Conservation (phyloP, 2,888 invertebrate species). For the Nebria brevicollis region DNA sequence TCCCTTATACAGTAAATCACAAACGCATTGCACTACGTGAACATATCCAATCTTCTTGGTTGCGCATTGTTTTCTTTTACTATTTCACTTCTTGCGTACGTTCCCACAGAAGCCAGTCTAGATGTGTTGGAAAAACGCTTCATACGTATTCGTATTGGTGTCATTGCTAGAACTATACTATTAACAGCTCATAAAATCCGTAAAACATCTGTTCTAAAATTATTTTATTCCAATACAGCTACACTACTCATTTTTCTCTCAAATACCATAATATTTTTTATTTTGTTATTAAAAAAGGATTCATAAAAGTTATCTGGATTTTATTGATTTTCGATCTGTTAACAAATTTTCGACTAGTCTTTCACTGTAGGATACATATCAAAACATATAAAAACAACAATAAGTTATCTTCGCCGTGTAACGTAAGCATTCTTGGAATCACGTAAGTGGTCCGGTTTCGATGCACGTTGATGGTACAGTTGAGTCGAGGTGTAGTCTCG, state of each 20-base stretch:
- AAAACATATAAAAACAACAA: too few relatives aligned
- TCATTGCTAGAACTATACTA: background rate
- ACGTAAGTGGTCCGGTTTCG: background rate
- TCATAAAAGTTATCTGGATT: too few relatives aligned
- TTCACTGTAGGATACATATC: too few relatives aligned
- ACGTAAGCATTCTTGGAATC: background rate
- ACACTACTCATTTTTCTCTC: too few relatives aligned
- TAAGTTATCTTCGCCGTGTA: background rate
- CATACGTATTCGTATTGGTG: background rate
- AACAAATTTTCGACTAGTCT: too few relatives aligned
- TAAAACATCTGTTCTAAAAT: background rate
- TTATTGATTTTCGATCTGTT: too few relatives aligned
- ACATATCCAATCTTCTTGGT: constrained; percentile 31
- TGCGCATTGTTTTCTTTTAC: constrained; percentile 9
- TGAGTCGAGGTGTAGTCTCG: background rate
- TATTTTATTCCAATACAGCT: background rate
- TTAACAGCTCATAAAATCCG: background rate
- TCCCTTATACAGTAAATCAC: constrained; percentile 45
- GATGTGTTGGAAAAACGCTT: background rate
- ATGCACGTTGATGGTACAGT: background rate
- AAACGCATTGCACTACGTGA: constrained; percentile 28
- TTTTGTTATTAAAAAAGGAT: too few relatives aligned
- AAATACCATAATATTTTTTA: too few relatives aligned
- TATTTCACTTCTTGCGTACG: background rate
- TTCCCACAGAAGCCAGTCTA: background rate